phyloP scores from a whole-genome alignment of 2,888 invertebrate species.

The Euzophera pinguis region DNA sequence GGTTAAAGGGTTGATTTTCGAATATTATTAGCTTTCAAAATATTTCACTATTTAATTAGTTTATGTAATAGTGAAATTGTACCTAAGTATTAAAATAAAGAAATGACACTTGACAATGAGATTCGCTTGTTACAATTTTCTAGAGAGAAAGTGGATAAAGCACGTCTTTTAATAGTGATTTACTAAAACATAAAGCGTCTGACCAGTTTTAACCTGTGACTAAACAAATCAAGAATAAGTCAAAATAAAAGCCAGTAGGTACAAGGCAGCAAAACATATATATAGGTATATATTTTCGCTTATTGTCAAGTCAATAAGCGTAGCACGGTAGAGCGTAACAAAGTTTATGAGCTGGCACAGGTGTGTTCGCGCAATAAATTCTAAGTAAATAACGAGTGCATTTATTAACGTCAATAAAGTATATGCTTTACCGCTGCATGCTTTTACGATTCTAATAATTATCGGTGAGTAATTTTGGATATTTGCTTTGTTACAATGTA shows the following conservation, averaged over 20 bases:
- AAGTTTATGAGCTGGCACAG: slow-evolving; percentile 59
- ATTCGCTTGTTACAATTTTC: no score
- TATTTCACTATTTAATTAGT: no score
- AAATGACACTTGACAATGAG: no score
- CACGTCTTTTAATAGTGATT: no score
- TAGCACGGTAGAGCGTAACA: slow-evolving; percentile 31
- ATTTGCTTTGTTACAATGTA: background rate
- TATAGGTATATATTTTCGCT: slow-evolving; percentile 5
- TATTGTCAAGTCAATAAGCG: slow-evolving; percentile 34
- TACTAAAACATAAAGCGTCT: no score
- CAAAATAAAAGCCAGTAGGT: background rate
- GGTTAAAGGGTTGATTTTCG: no score
- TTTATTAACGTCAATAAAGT: slow-evolving; percentile 64
- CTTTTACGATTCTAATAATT: slow-evolving; percentile 15
- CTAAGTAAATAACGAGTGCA: slow-evolving; percentile 67
- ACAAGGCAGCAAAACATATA: background rate
- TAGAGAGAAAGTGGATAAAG: no score
- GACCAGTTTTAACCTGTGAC: no score
- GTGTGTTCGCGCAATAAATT: slow-evolving; percentile 60
- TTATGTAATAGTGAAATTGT: no score
- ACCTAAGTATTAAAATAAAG: no score
- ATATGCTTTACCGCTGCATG: slow-evolving; percentile 28
- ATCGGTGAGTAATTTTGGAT: slow-evolving; percentile 2
- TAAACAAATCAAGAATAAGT: background rate
- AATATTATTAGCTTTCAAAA: no score